Evolutionary conservation across 2,797 vertebrate species (phyloP), one percentile per base, ranked within the genome.

Genomic region (Pogonophryne albipinna): DNA sequence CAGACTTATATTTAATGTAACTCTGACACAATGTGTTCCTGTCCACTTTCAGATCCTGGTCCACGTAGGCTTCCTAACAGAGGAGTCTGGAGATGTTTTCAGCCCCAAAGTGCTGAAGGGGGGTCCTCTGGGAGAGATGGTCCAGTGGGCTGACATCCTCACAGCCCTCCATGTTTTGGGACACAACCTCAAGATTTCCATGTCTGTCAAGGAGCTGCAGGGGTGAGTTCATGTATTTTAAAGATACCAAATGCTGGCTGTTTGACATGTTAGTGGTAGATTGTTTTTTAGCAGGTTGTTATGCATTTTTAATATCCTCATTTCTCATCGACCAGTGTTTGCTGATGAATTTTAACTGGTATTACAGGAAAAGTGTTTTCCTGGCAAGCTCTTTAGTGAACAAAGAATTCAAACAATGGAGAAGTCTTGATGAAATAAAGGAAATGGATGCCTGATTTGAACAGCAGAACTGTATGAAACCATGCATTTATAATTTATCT

Each of bases 141-240:
- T 99, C 78, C 98, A 99, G 87, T 99, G 98, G 98, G 98, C 98
- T 0, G 98, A 99, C 91, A 98, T 99, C 83, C 93, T 99, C 82
- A 96, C 97, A 0, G 94, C 96, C 4, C 97, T 99, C 44, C 97
- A 98, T 42, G 92, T 99, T 70, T 94, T 99, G 85, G 98, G 98
- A 81, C 98, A 99, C 82, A 96, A 95, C 90, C 96, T 99, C 74
- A 96, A 94, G 85, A 94, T 98, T 87, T 98, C 97, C 0, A 94
- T 94, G 93, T 94, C 93, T 66, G 94, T 99, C 80, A 99, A 99
- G 90, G 98, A 99, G 75, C 95, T 99, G 60, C 98, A 99, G 88
- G 98, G 98, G 98, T 99, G 90, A 95, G 97, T 95, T 52, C 38
- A 38, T 38, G 34, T 9, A 38, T 38, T 38, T 14, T 56, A 6